These are phyloP conservation scores for Acyrthosiphon pisum DNA, from an alignment of 1,140 invertebrate genomes.

Conservation along the genomic window DNA sequence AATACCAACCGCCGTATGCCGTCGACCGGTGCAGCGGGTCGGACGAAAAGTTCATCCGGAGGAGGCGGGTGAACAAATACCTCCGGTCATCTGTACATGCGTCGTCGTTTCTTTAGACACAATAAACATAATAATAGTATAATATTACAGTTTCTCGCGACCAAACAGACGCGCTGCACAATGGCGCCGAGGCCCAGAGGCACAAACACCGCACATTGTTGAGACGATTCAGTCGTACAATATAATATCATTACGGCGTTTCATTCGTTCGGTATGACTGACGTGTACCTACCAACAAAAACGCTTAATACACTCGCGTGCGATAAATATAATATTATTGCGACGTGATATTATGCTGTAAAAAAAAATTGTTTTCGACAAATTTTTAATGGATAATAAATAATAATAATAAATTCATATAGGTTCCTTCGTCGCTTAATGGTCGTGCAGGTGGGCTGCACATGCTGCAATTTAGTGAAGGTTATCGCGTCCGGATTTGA, in stretches of 20 bases:
- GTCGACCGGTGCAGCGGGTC: not conserved
- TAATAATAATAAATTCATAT: not conserved
- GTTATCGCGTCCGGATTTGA: conserved; percentile 34
- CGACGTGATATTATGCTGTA: not conserved
- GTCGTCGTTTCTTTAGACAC: not conserved
- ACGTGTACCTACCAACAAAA: not conserved
- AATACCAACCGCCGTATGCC: not conserved
- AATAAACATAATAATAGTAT: not conserved
- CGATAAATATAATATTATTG: not conserved
- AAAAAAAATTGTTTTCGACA: conserved; percentile 6
- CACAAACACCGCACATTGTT: not conserved
- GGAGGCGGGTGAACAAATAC: not conserved
- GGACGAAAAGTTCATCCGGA: not conserved
- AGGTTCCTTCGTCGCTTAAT: not conserved
- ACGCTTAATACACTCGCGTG: not conserved
- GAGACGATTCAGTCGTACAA: conserved; percentile 6
- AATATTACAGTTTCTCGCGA: conserved; percentile 9
- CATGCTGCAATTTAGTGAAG: not conserved
- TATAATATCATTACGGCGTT: not conserved
- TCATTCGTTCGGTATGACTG: not conserved
- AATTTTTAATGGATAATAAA: conserved; percentile 13
- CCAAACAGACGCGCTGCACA: not conserved
- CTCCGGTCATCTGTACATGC: not conserved
- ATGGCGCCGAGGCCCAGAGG: not conserved
- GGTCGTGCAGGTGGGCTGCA: not conserved